phyloP scores from a whole-genome alignment of 2,888 invertebrate genomes.

The Leptopilina drosophilae region DNA sequence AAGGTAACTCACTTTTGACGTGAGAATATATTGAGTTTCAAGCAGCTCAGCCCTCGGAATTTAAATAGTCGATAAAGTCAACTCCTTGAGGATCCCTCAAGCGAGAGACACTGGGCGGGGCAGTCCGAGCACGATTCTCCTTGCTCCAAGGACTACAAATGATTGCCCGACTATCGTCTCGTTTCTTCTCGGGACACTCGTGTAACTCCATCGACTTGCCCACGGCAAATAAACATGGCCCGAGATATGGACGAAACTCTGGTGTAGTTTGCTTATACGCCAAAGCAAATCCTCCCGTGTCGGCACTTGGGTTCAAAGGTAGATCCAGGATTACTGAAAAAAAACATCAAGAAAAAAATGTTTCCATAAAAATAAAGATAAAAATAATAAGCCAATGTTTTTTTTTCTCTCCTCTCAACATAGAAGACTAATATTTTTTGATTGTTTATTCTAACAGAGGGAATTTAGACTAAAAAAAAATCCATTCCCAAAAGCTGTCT shows the following conservation, averaged over 20 bases:
- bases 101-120: constrained; percentile 63
- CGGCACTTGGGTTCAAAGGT: constrained; percentile 83
- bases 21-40: constrained; percentile 46
- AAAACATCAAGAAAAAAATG: constrained; percentile 33
- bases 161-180: constrained; percentile 16
- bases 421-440: too few relatives aligned
- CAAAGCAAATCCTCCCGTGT: constrained; percentile 88
- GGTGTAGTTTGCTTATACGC: constrained; percentile 86
- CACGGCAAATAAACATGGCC: constrained; percentile 83
- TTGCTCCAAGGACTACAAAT: constrained; percentile 51
- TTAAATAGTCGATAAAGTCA: constrained; percentile 68
- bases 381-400: background rate
- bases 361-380: background rate
- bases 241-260: constrained; percentile 86
- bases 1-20: background rate
- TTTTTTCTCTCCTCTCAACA: too few relatives aligned
- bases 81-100: constrained; percentile 63
- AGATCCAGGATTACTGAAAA: constrained; percentile 88
- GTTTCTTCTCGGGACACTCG: constrained; percentile 10
- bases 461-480: too few relatives aligned
- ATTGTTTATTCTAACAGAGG: too few relatives aligned
- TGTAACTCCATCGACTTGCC: constrained; percentile 74
- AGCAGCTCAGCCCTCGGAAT: constrained; percentile 44
- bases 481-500: too few relatives aligned
- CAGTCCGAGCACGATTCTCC: constrained; percentile 66